A percentile compares a stretch with the other conserved stretches of the same genome.
Conservation (phyloP, 92 coral and sea anemone species). For the Epizoanthus ramosus region DNA sequence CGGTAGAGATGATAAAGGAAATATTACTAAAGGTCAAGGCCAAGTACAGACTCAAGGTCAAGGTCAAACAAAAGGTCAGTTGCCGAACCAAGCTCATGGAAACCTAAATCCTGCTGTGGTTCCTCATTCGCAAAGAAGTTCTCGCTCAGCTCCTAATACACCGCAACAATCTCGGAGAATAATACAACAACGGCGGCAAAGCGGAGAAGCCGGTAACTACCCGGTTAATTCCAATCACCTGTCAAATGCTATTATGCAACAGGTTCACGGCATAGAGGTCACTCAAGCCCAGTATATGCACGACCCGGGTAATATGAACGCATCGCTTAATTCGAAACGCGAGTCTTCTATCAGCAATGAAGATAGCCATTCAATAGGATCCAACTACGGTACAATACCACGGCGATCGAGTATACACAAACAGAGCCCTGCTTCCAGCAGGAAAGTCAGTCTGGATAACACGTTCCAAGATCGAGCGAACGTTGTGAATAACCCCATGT, state of each 20-base stretch:
- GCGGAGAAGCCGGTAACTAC: neutral
- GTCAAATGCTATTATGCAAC: constrained; percentile 9
- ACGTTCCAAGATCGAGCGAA: constrained; percentile 4
- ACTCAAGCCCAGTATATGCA: constrained; percentile 13
- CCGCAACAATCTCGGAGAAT: constrained; percentile 26
- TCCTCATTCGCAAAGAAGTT: neutral
- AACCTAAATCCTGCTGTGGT: constrained; percentile 14
- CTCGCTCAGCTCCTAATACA: constrained; percentile 27
- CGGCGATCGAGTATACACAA: neutral
- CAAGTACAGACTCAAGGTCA: constrained; percentile 17
- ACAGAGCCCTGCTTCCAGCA: constrained; percentile 30
- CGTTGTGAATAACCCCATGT: constrained; percentile 1
- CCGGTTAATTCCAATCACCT: neutral
- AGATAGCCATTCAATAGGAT: constrained; percentile 4
- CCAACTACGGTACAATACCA: constrained; percentile 19
- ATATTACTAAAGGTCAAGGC: neutral
- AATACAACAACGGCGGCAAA: constrained; percentile 4
- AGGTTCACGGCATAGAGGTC: constrained; percentile 19
- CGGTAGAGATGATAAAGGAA: constrained; percentile 16
- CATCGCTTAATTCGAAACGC: constrained; percentile 10
- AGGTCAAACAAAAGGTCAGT: too few species aligned
- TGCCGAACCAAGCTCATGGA: neutral
- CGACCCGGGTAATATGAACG: constrained; percentile 1
- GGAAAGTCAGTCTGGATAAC: neutral
- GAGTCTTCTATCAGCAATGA: constrained; percentile 23